Conservation (phyloP, 64 coral and sea anemone species). For the Montipora sp. region DNA sequence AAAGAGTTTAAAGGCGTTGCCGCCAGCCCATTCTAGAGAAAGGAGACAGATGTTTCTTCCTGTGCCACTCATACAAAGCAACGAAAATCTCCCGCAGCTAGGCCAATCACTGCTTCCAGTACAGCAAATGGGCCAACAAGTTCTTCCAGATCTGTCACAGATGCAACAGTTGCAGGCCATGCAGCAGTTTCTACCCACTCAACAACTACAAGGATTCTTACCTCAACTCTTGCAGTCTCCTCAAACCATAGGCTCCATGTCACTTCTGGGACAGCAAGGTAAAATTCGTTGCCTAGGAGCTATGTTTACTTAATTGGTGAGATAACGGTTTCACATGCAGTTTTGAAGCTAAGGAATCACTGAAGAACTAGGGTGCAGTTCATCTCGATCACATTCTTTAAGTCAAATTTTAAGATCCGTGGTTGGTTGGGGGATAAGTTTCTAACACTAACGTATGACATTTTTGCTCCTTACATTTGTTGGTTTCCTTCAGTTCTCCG, state of each 20-base stretch:
- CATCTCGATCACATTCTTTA: no score
- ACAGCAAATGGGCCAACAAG: not conserved
- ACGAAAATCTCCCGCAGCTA: constrained; percentile 11
- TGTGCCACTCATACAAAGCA: not conserved
- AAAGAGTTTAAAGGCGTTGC: not conserved
- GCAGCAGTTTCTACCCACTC: constrained; percentile 16
- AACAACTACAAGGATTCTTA: not conserved
- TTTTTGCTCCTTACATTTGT: no score
- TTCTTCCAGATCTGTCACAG: constrained; percentile 3
- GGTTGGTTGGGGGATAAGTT: no score
- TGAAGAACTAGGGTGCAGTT: no score
- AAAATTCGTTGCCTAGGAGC: not conserved
- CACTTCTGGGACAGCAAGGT: constrained; percentile 31
- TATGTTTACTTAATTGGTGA: not conserved
- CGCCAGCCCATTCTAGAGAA: not conserved
- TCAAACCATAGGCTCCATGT: constrained; percentile 4
- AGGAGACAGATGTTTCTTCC: constrained; percentile 25
- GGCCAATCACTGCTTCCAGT: constrained; percentile 15
- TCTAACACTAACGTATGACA: no score
- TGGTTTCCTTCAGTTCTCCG: no score
- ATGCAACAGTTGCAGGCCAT: not conserved
- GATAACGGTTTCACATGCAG: not conserved
- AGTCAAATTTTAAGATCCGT: no score
- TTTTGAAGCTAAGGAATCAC: not conserved
- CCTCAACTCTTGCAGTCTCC: constrained; percentile 16